A percentile compares a stretch with the other conserved stretches of the same genome.
These are phyloP conservation scores for Hepsetus odoe DNA, from an alignment of 2,113 vertebrate genomes.

Conservation along the genomic window DNA sequence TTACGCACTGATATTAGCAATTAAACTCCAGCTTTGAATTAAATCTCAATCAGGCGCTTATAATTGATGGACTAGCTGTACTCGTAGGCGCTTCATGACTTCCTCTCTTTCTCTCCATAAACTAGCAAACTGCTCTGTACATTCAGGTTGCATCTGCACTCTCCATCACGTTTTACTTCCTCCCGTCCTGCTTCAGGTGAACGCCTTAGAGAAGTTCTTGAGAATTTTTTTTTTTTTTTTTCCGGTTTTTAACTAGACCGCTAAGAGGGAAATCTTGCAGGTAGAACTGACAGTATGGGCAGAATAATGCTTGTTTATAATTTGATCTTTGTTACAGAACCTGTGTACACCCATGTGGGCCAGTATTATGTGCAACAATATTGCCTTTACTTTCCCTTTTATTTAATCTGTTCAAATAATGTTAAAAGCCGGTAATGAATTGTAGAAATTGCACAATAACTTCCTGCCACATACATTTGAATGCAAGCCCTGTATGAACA, in stretches of 20 bases:
- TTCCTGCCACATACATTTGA: not conserved
- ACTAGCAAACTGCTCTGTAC: not conserved
- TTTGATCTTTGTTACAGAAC: not conserved
- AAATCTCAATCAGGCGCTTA: constrained; percentile 78
- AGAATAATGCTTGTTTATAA: not conserved
- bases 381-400: too few species aligned
- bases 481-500: not conserved
- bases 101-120: constrained; percentile 62
- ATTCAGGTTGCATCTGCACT: constrained; percentile 3
- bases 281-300: not conserved
- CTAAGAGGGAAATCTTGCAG: not conserved
- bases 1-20: constrained; percentile 83
- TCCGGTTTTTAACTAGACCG: not conserved
- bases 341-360: too few species aligned
- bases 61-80: constrained; percentile 78
- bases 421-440: too few species aligned
- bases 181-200: constrained; percentile 2
- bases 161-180: constrained; percentile 32
- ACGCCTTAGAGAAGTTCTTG: not conserved
- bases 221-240: not conserved
- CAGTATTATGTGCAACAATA: too few species aligned
- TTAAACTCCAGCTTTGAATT: constrained; percentile 81
- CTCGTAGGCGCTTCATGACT: constrained; percentile 68
- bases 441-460: not conserved
- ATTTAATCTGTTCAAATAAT: too few species aligned